These are phyloP conservation scores for Hybognathus amarus DNA, from an alignment of 2,797 vertebrate species.

Conservation along the genomic window DNA sequence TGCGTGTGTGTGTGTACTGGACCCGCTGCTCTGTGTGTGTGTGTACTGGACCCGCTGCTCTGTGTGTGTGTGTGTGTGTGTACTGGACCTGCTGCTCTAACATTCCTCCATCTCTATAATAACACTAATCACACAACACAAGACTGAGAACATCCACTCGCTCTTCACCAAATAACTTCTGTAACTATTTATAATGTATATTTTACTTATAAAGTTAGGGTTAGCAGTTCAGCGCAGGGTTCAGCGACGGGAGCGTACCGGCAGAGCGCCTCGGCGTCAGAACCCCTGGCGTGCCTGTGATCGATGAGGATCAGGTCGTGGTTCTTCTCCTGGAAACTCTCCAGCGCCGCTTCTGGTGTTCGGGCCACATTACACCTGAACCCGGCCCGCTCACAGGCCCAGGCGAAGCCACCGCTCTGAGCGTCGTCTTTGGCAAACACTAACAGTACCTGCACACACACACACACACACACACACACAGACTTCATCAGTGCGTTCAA, in stretches of 20 bases:
- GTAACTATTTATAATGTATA: too few relatives aligned
- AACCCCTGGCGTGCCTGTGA: conserved; percentile 92
- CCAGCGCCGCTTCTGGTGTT: conserved; percentile 87
- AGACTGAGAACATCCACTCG: too few relatives aligned
- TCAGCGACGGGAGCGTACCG: conserved; percentile 76
- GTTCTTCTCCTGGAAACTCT: conserved; percentile 91
- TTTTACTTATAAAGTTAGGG: too few relatives aligned
- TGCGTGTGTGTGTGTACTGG: too few relatives aligned
- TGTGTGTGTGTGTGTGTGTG: too few relatives aligned
- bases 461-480: conserved; percentile 7
- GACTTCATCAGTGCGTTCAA: not conserved
- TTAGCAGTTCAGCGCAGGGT: too few relatives aligned
- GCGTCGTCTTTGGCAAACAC: conserved; percentile 98
- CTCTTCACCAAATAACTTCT: too few relatives aligned
- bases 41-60: too few relatives aligned
- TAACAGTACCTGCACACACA: conserved; percentile 90
- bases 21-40: too few relatives aligned
- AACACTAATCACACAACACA: too few relatives aligned
- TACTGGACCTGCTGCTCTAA: too few relatives aligned
- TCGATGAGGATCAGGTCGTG: conserved; percentile 98
- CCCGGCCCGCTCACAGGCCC: conserved; percentile 94
- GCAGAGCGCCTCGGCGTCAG: conserved; percentile 95
- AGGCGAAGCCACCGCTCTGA: conserved; percentile 93
- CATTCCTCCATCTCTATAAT: too few relatives aligned
- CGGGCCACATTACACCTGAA: conserved; percentile 88